Conservation (phyloP, 2,797 vertebrate species). For the Muscicapa comitata region DNA sequence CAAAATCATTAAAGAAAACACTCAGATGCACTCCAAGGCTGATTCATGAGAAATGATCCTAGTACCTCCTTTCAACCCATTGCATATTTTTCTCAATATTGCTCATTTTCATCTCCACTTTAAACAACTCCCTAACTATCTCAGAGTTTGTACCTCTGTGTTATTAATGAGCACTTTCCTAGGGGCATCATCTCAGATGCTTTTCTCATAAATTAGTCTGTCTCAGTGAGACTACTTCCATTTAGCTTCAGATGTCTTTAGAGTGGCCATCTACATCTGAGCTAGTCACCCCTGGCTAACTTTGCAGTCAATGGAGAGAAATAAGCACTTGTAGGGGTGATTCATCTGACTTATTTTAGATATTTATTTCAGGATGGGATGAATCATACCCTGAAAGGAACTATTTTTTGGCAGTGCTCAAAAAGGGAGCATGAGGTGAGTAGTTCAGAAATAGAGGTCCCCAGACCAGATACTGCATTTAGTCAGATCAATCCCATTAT, state of each 20-base stretch:
- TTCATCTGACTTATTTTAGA: constrained; percentile 6
- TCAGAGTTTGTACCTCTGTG: not conserved
- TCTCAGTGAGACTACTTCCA: not conserved
- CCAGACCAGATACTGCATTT: not conserved
- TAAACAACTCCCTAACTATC: not conserved
- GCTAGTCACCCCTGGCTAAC: not conserved
- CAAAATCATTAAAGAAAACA: constrained; percentile 25
- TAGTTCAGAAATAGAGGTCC: not conserved
- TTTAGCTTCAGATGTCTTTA: constrained; percentile 1
- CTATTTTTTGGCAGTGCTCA: not conserved
- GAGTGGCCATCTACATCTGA: not conserved
- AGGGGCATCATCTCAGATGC: not conserved
- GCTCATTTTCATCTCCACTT: not conserved
- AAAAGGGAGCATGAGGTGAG: not conserved
- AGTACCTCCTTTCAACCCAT: not conserved
- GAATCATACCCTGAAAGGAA: constrained; percentile 3
- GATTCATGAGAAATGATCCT: not conserved
- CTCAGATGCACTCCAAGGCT: not conserved
- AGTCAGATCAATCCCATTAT: not conserved
- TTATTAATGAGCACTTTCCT: not conserved
- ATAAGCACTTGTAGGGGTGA: not conserved
- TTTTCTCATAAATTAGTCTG: constrained; percentile 8
- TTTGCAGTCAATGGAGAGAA: not conserved
- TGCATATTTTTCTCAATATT: not conserved
- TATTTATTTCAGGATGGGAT: not conserved